Base-by-base conservation (phyloP, 2,888 invertebrate genomes). In the Campoplex nolae region DNA sequence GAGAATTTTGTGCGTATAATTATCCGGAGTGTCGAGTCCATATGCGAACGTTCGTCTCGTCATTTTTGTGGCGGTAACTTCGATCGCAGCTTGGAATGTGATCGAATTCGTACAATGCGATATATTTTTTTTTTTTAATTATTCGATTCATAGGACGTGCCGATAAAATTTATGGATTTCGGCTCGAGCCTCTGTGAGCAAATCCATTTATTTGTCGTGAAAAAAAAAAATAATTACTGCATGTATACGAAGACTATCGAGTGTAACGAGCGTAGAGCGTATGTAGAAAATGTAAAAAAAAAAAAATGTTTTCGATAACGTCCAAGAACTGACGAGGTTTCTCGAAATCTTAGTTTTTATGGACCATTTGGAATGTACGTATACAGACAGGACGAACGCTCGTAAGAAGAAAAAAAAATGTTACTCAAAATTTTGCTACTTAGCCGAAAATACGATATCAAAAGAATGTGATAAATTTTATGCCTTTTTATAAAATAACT, bases 401-500 rank as follows among this genome's bases (percentile, higher is more conserved):
- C 6, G 23, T 45, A 62, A 8, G n/a, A 77, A 13, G 51, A 65
- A 58, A 28, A 13, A 13, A 28, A 11, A 74, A 42, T 16, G 9
- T 65, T 38, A 35, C 51, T 51, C 38, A 48, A 78, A 32, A 79
- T 80, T 54, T 32, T 62, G 62, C 62, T 62, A 62, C 62, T 62
- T 67, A 67, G 38, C 67, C 48, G 11, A 67, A 86, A 83, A 71
- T 80, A 76, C 76, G 76, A 80, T 77, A 80, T 77, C 71, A 54
- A 67, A 81, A 78, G 42, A 87, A 77, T 84, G 86, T 84, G 77
- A 84, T 86, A 84, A 65, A 78, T 77, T 83, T 75, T 35, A 71
- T 81, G 67, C 76, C 32, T 80, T 45, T 70, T 35, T 65, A 48
- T 51, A 9, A 32, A 32, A 45, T 16, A 42, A 54, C 42, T 77